Conservation (phyloP, 1,140 invertebrate genomes). For the Diachasma alloeum region DNA sequence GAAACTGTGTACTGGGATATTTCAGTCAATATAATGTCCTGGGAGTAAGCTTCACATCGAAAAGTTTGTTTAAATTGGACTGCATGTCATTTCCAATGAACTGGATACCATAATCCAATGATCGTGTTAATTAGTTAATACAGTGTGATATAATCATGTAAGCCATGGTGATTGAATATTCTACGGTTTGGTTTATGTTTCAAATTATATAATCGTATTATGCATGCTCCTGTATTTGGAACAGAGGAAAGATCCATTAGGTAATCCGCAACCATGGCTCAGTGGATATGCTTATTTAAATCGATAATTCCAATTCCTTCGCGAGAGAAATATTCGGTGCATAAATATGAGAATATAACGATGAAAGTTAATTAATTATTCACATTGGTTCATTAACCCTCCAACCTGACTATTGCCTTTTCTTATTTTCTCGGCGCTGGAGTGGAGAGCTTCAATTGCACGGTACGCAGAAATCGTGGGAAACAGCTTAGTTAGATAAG, state of each 20-base stretch:
- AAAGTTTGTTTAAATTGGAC: background rate
- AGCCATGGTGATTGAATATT: background rate
- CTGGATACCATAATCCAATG: background rate
- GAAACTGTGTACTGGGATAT: background rate
- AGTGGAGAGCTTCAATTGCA: no score
- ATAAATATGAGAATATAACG: background rate
- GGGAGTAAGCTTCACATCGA: background rate
- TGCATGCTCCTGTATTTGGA: background rate
- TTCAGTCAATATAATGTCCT: background rate
- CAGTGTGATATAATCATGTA: no score
- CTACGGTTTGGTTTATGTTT: background rate
- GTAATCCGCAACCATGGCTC: background rate
- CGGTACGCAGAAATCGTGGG: background rate
- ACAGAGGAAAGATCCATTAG: background rate
- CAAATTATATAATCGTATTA: background rate
- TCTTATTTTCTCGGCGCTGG: no score
- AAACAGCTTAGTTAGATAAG: no score
- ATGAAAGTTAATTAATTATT: background rate
- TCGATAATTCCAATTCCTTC: background rate
- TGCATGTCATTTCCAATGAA: background rate
- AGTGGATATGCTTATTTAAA: background rate
- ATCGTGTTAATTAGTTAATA: no score
- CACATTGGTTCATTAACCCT: background rate
- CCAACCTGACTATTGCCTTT: no score
- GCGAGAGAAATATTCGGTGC: background rate